Base-by-base conservation (phyloP, 1,140 invertebrate species). In the Philopotamus ludificatus region DNA sequence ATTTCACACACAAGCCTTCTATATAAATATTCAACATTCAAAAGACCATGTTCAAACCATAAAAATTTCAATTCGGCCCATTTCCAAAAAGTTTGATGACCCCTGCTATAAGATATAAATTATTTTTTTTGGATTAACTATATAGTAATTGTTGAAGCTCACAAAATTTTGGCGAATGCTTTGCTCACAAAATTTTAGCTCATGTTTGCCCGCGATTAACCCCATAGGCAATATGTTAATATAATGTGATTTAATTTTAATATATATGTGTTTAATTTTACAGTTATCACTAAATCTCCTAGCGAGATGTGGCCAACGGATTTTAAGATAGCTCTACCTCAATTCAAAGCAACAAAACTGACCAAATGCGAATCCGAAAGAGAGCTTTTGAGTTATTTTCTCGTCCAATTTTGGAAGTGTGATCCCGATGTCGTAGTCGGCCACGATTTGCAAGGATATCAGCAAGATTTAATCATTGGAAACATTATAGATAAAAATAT, bases 371-470 rank as follows among this genome's bases (percentile, higher is more conserved):
- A 95, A 54, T 88, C 87, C 7, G 97, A 98, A 81, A 76, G 91
- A 66, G 89, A 89, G 41, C 79, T 99, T 1, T 75, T 99, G 0
- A 92, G 88, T 64, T 91, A 87, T 75, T 87, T 96, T 63, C 78
- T 97, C 53, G 86, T 88, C 0, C 90, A 92, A 74, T 87, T 98
- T 64, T 86, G 89, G 72, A 89, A 89, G 74, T 80, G 93, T 28
- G 96, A 99, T 82, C 93, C 96, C 0, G 97, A 99, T 81, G 76
- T 98, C 9, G 86, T 98, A 49, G 86, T 99, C 3, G 95, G 95
- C 1, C 94, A 97, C 75, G 95, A 98, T 78, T 81, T 94, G 20
- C 85, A 88, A 74, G 90, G 89, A 7, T 95, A 92, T 77, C 93
- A 96, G 74, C 83, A 97, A 57, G 91, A 94, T 73, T 81, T 96